A percentile compares a stretch with the other conserved stretches of the same genome.
Conservation (phyloP, 1,140 invertebrate species). For the Mercenaria mercenaria region DNA sequence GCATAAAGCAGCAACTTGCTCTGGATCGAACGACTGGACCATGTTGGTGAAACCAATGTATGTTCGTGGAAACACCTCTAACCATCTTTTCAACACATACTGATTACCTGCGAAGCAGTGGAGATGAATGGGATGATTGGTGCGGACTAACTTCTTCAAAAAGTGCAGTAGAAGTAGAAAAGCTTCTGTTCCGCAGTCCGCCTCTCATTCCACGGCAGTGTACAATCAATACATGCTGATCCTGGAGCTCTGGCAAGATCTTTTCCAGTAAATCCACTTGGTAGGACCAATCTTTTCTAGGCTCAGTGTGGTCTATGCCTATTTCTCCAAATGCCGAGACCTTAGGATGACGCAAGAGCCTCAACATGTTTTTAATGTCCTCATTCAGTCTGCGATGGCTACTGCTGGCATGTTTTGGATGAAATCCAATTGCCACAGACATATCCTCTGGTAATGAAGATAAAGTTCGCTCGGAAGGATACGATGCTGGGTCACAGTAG, state of each 20-base stretch:
- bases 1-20: not conserved
- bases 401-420: not conserved
- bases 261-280: conserved; percentile 2
- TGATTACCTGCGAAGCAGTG: conserved; percentile 43
- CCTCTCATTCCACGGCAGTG: conserved; percentile 38
- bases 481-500: conserved; percentile 3
- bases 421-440: not conserved
- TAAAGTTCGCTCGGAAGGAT: not conserved
- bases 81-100: conserved; percentile 17
- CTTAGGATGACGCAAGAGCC: not conserved
- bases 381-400: not conserved
- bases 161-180: conserved; percentile 10
- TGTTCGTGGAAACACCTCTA: not conserved
- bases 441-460: not conserved
- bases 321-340: not conserved
- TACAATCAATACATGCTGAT: not conserved
- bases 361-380: not conserved
- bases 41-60: conserved; percentile 2
- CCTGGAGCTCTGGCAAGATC: not conserved
- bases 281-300: not conserved
- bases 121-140: not conserved
- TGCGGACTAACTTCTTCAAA: not conserved
- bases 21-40: not conserved
- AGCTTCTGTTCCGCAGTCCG: conserved; percentile 36
- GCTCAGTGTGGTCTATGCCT: conserved; percentile 47